Evolutionary conservation across 2,888 invertebrate species (phyloP).

Genomic region (Pinctada fucata): DNA sequence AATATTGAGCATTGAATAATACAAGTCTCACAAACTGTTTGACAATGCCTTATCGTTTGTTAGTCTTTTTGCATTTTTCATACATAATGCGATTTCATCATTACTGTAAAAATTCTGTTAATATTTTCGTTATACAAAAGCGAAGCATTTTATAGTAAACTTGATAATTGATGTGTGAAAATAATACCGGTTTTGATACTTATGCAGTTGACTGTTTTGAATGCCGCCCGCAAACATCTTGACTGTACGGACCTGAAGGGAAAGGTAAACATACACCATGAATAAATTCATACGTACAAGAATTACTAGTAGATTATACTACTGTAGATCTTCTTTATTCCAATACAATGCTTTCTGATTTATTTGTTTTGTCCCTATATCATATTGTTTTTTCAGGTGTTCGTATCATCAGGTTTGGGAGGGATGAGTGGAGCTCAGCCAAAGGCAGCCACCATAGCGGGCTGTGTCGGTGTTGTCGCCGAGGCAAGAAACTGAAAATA

Average conservation of each 20-base stretch:
- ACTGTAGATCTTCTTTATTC: too few relatives aligned
- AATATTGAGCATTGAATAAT: too few relatives aligned
- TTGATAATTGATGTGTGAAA: too few relatives aligned
- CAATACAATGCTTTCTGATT: too few relatives aligned
- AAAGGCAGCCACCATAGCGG: conserved; percentile 81
- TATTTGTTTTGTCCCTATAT: background rate
- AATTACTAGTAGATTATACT: too few relatives aligned
- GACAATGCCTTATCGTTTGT: too few relatives aligned
- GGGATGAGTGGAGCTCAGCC: conserved; percentile 83
- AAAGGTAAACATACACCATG: conserved; percentile 71
- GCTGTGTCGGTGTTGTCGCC: conserved; percentile 82
- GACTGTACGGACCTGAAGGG: conserved; percentile 78
- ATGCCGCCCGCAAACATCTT: conserved; percentile 81
- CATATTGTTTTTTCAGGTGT: conserved; percentile 71
- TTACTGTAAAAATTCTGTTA: too few relatives aligned
- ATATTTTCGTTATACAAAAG: too few relatives aligned
- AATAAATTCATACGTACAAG: background rate
- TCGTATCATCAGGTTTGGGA: conserved; percentile 81
- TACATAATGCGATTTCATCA: too few relatives aligned
- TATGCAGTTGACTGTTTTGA: conserved; percentile 80
- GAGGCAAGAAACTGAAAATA: conserved; percentile 76
- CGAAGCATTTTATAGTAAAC: too few relatives aligned
- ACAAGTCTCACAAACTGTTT: too few relatives aligned
- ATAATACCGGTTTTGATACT: background rate
- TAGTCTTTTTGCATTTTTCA: too few relatives aligned